These are phyloP conservation scores for Pyralis farinalis DNA, from an alignment of 2,888 invertebrate species.

Conservation along the genomic window DNA sequence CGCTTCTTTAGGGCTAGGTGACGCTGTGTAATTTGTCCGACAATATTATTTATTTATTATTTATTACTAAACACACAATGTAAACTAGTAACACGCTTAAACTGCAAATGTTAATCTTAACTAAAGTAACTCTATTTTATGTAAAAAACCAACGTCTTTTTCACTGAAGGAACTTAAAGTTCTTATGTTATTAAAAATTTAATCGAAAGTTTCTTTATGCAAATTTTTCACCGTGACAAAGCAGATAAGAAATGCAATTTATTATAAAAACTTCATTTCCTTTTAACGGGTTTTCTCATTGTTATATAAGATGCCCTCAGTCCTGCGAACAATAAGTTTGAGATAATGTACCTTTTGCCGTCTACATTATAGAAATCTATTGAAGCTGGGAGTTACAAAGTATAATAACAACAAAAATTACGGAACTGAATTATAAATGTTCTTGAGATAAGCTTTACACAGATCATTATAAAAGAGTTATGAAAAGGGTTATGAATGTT, in stretches of 20 bases:
- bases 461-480: no score
- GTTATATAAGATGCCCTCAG: not conserved
- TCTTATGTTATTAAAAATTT: constrained; percentile 1
- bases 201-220: not conserved
- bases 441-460: no score
- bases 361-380: constrained; percentile 1
- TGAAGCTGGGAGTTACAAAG: constrained; percentile 6
- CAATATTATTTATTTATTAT: no score
- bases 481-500: no score
- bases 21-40: no score
- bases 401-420: constrained; percentile 18
- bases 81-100: no score
- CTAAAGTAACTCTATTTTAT: no score
- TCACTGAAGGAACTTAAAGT: constrained; percentile 1
- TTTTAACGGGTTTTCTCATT: constrained; percentile 1
- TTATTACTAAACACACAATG: no score
- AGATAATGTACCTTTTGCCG: not conserved
- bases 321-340: not conserved
- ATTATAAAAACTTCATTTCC: constrained; percentile 1
- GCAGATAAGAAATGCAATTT: constrained; percentile 8
- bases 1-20: no score
- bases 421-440: no score
- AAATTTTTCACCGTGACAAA: not conserved
- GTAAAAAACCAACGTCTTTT: not conserved
- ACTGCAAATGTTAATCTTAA: no score